Evolutionary conservation across 2,113 vertebrate genomes (phyloP).

Genomic region (Pandion haliaetus): DNA sequence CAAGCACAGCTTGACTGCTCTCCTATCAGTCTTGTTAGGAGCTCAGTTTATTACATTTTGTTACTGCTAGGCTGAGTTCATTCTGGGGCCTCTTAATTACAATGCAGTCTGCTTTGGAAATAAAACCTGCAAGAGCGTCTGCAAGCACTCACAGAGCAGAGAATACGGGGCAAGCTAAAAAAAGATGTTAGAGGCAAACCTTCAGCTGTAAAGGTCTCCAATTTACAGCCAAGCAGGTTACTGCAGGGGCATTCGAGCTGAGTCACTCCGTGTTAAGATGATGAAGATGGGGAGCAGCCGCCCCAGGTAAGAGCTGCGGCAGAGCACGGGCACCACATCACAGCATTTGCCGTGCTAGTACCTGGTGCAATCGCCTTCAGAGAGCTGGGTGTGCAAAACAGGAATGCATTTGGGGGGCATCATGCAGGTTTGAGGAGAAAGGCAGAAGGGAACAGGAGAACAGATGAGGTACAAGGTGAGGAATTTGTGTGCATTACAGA

Average conservation of each 20-base stretch:
- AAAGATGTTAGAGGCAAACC: background rate
- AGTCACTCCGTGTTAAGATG: background rate
- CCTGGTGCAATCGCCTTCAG: background rate
- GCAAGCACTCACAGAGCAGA: background rate
- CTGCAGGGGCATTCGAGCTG: background rate
- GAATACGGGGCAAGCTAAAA: background rate
- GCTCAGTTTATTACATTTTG: background rate
- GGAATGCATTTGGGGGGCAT: rapidly evolving
- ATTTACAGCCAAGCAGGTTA: background rate
- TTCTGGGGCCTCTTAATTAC: conserved; percentile 28
- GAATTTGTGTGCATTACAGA: background rate
- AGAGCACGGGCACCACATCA: background rate
- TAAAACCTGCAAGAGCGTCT: background rate
- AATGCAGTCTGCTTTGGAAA: background rate
- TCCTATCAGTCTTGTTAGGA: background rate
- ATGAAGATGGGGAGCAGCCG: background rate
- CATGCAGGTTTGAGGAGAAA: background rate
- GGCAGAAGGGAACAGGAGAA: background rate
- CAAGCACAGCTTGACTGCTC: background rate
- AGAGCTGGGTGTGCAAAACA: background rate
- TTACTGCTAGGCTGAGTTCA: background rate
- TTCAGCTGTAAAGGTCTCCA: conserved; percentile 9
- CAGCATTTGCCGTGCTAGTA: rapidly evolving
- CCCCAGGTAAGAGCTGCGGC: background rate
- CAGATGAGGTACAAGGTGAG: background rate